A percentile compares a stretch with the other conserved stretches of the same genome.
Conservation (phyloP, 2,797 vertebrate genomes). For the Molossus molossus region DNA sequence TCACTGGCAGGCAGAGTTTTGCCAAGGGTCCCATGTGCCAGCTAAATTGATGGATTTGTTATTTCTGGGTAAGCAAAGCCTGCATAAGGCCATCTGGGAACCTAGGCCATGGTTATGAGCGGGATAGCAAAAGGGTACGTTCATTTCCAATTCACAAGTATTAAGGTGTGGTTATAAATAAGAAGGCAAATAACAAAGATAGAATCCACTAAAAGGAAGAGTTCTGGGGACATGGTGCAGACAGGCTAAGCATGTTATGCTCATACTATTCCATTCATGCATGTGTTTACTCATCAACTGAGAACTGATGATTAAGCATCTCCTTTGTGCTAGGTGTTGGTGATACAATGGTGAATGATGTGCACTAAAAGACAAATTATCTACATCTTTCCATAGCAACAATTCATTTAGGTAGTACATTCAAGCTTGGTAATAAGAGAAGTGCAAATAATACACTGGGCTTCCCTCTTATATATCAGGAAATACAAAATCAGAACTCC, state of each 20-base stretch:
- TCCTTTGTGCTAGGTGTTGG: neutral
- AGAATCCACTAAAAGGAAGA: neutral
- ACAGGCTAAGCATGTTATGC: neutral
- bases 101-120: neutral
- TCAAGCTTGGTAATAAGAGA: neutral
- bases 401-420: slow-evolving; percentile 57
- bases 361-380: neutral
- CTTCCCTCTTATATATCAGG: neutral
- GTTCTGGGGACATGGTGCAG: neutral
- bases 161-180: neutral
- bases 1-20: neutral
- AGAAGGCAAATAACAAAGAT: slow-evolving; percentile 40
- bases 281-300: neutral
- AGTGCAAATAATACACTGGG: neutral
- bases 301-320: neutral
- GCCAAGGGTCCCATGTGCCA: neutral
- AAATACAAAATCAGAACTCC: slow-evolving; percentile 6
- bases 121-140: neutral
- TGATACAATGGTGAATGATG: neutral
- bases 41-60: neutral
- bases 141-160: neutral
- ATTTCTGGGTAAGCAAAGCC: neutral
- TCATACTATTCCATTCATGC: neutral
- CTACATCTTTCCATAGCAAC: neutral
- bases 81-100: neutral